Percentiles rank a stretch among this genome's conserved stretches.
Conservation (phyloP, 1,140 invertebrate genomes). For the Drosophila ogumai region DNA sequence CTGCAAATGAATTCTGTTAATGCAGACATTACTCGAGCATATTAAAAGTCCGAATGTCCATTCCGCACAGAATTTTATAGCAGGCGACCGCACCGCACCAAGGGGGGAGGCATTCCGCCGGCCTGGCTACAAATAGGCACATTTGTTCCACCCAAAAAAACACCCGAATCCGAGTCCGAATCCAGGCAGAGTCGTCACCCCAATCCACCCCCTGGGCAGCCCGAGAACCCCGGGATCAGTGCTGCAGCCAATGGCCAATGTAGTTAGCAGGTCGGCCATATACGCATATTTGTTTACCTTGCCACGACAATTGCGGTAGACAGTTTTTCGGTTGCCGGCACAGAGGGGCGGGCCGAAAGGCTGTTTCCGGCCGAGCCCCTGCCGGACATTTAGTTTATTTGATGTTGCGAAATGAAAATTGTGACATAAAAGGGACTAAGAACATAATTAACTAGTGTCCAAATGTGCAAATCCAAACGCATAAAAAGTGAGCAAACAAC, state of each 20-base stretch:
- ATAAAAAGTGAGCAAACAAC: constrained; percentile 73
- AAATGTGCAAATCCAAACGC: constrained; percentile 79
- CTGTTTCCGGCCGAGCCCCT: constrained; percentile 32
- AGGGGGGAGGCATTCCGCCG: constrained; percentile 28
- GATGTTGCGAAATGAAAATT: constrained; percentile 82
- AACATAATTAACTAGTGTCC: constrained; percentile 83
- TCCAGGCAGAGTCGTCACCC: background rate
- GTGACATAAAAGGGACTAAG: constrained; percentile 84
- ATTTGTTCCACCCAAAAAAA: constrained; percentile 61
- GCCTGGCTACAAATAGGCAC: constrained; percentile 70
- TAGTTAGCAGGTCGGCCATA: constrained; percentile 65
- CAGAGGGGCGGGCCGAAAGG: constrained; percentile 3
- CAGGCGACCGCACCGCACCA: constrained; percentile 58
- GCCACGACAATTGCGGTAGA: constrained; percentile 78
- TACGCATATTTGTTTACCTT: constrained; percentile 81
- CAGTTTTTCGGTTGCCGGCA: constrained; percentile 23
- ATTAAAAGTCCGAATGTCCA: constrained; percentile 84
- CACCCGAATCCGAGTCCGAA: constrained; percentile 13
- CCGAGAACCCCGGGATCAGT: constrained; percentile 28
- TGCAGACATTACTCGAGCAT: constrained; percentile 84
- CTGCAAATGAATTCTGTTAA: constrained; percentile 84
- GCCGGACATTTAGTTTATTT: constrained; percentile 79
- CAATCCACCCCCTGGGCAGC: constrained; percentile 24
- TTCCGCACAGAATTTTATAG: constrained; percentile 83
- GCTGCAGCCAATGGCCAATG: constrained; percentile 75